Evolutionary conservation across 1,140 invertebrate species (phyloP).

Genomic region (Drosophila simulans): DNA sequence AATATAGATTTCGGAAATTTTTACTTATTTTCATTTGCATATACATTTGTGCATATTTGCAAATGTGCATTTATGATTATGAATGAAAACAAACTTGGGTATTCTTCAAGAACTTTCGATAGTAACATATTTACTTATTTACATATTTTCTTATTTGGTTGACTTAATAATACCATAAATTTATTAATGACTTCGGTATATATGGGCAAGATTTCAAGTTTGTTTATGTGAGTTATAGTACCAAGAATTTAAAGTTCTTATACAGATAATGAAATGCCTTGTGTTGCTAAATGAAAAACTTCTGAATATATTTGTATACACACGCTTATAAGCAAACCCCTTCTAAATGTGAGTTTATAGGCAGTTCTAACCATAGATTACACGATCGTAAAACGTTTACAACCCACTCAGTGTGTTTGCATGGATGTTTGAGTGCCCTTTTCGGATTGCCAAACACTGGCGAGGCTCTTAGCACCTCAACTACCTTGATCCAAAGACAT

Average conservation of each 20-base stretch:
- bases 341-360: not conserved
- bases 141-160: too few species aligned
- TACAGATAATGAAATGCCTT: too few species aligned
- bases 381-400: slow-evolving; percentile 15
- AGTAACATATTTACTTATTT: too few species aligned
- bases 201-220: too few species aligned
- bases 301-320: too few species aligned
- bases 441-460: not conserved
- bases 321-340: not conserved
- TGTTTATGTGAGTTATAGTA: too few species aligned
- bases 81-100: not conserved
- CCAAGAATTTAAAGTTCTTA: too few species aligned
- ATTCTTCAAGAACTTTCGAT: not conserved
- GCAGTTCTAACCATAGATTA: not conserved
- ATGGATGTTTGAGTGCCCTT: not conserved
- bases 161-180: too few species aligned
- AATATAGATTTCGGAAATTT: not conserved
- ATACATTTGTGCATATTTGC: not conserved
- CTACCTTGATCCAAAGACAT: not conserved
- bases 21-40: not conserved
- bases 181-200: too few species aligned
- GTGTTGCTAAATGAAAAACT: too few species aligned
- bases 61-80: not conserved
- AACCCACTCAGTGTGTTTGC: not conserved
- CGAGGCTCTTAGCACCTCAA: slow-evolving; percentile 7